A percentile compares a stretch with the other conserved stretches of the same genome.
phyloP scores from a whole-genome alignment of 2,113 vertebrate species.

The Rattus norvegicus region DNA sequence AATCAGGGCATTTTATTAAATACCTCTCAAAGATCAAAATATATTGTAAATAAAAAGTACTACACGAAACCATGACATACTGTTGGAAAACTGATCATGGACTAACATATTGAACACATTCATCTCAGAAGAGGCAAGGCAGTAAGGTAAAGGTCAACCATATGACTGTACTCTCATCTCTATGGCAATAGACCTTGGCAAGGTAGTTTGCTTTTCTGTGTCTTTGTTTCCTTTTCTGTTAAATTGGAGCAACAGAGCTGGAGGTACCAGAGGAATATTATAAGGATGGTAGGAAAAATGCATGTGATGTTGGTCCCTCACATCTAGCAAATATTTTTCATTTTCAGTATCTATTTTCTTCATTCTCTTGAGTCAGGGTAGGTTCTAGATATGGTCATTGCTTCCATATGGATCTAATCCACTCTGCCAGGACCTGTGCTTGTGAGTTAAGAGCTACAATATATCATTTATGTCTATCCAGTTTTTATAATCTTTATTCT shows the following conservation, averaged over 20 bases:
- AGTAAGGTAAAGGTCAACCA: background rate
- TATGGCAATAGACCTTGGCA: rapidly evolving
- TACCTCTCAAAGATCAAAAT: background rate
- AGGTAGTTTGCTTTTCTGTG: background rate
- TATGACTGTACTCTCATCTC: background rate
- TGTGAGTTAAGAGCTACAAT: background rate
- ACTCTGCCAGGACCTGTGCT: background rate
- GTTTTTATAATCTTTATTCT: background rate
- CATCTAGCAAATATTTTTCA: rapidly evolving
- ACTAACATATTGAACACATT: rapidly evolving
- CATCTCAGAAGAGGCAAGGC: background rate
- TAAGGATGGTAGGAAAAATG: background rate
- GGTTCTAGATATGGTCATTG: background rate
- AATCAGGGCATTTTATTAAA: background rate
- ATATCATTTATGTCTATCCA: background rate
- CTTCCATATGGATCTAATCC: background rate
- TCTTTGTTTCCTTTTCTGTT: background rate
- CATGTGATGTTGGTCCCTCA: background rate
- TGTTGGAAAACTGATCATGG: background rate
- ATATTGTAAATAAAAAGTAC: background rate
- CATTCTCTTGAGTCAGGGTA: background rate
- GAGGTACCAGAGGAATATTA: no score
- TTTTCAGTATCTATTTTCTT: background rate
- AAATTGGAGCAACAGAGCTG: background rate
- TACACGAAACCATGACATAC: background rate